Conservation (phyloP, 1,140 invertebrate species). For the Dreissena polymorpha region DNA sequence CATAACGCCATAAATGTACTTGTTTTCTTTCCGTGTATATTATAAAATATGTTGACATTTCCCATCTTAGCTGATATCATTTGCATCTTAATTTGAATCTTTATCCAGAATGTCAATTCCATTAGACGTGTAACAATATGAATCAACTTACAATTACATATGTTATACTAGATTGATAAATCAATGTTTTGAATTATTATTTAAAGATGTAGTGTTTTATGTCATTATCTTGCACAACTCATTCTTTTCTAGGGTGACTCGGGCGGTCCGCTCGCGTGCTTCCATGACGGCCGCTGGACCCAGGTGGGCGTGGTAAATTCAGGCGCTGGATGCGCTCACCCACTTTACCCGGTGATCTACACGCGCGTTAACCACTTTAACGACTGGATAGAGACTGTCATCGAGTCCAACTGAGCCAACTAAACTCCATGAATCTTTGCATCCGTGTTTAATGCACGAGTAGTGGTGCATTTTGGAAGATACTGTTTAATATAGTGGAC, state of each 20-base stretch:
- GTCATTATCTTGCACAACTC: neutral
- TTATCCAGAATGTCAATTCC: too few species aligned
- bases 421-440: neutral
- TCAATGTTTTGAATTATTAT: too few species aligned
- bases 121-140: too few species aligned
- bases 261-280: conserved; percentile 85
- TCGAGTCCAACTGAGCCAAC: conserved; percentile 17
- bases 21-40: too few species aligned
- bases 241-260: conserved; percentile 81
- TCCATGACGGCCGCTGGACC: conserved; percentile 62
- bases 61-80: too few species aligned
- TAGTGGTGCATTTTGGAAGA: neutral
- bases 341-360: conserved; percentile 94
- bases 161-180: too few species aligned
- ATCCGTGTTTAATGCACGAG: conserved; percentile 12
- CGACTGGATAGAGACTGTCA: conserved; percentile 85
- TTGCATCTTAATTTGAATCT: too few species aligned
- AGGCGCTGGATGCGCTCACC: conserved; percentile 95
- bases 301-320: conserved; percentile 86
- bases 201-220: too few species aligned
- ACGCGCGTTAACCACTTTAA: conserved; percentile 88
- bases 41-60: too few species aligned
- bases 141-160: too few species aligned
- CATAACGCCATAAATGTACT: too few species aligned
- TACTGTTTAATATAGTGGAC: too few species aligned